Evolutionary conservation across 2,888 invertebrate species (phyloP), one percentile per base, ranked within the genome.

Genomic region (Noctuana brunneofusca): DNA sequence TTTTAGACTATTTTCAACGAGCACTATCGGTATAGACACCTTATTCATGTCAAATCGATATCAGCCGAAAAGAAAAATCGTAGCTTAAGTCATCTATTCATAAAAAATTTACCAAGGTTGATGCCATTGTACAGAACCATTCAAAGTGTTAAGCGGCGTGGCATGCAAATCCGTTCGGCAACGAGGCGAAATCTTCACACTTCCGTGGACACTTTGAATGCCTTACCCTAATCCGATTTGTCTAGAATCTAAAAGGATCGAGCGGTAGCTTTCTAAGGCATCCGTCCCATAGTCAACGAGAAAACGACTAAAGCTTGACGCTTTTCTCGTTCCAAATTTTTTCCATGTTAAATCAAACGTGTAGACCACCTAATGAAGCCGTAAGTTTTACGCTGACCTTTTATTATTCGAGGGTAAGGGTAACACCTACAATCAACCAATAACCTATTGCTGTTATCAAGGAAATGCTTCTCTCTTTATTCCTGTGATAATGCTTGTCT

Each of bases 161-260:
- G 48, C 48, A 43, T 8, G 30, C 20, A 59, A 59, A 59, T 43
- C 43, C 53, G 46, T 18, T 16, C 43, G 20, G 52, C 38, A 46
- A 30, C 52, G 52, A 41, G 35, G 20, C 46, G 27, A 59, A 59
- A 53, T 53, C 59, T 59, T 59, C 38, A 59, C 59, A 59, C 46
- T 59, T 53, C 59, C 43, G 22, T 52, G 59, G 32, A 35, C 38
- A 24, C 32, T 46, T 22, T 53, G 32, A 53, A 59, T 53, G 20
- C 41, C 50, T 43, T 53, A 32, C 22, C 43, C 22, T 59, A 53
- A 59, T 53, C 53, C 43, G 59, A 59, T 53, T 59, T 59, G 46
- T n/a, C 52, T 46, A 53, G 22, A 59, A 46, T 32, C 52, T 24
- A 14, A 38, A 24, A 52, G 48, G 48, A 35, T 35, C 35, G 4